Base-by-base conservation (phyloP, 2,888 invertebrate genomes). In the Laothoe populi region DNA sequence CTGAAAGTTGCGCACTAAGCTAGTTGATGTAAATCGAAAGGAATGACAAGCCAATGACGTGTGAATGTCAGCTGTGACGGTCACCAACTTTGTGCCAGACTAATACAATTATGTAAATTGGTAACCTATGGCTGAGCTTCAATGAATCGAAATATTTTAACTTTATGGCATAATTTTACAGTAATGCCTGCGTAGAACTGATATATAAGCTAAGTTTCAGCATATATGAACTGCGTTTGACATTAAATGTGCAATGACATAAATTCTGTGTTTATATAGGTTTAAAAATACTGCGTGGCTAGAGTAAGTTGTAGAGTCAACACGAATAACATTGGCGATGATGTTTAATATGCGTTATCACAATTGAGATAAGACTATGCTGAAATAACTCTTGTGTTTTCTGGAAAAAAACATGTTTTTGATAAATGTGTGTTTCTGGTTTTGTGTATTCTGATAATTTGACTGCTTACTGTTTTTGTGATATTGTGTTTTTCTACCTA, bases 91-190 rank as follows among this genome's bases (percentile, higher is more conserved):
- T 49, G 65, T 63, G 63, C 62, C 63, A 70, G 71, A 68, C 71
- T 72, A 73, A 79, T 73, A 70, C 61, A 70, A 74, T 78, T 77
- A 78, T 79, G 74, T 69, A 75, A 75, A 78, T 75, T 70, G 66
- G 66, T 65, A 69, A 67, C 70, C 70, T 68, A 66, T 66, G 70
- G 57, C 11, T 35, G 16, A 38, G 48, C 16, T 35, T 21, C 38
- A 46, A 8, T 31, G 19, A 53, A 53, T 53, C 53, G 10, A 19
- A 53, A 53, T 53, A 35, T 53, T 53, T 53, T 35, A 19, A 53
- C 31, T 53, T 35, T 21, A 53, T 53, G 11, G 35, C 53, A 11
- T 35, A 19, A 53, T 53, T 31, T 19, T 4, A 11, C 19, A 11
- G 31, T 11, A 35, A 53, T 35, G 11, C 35, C 11, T 35, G 16